Percentiles rank a stretch among this genome's conserved stretches.
Evolutionary conservation across 2,888 invertebrate species (phyloP).

Genomic region (Saturnia pavonia): DNA sequence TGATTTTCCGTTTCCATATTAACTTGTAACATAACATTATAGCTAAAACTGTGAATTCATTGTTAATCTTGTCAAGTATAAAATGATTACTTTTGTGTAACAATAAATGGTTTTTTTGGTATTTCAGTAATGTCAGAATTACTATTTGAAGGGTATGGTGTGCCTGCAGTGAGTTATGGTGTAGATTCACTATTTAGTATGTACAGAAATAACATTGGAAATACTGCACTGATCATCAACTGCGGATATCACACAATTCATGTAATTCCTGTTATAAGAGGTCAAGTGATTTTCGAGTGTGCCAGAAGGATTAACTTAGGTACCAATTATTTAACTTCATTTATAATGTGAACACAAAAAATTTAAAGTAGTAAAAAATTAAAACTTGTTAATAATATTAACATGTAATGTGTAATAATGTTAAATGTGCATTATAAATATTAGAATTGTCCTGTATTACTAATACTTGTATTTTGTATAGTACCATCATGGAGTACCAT

Average conservation of each 20-base stretch:
- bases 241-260: slow-evolving; percentile 95
- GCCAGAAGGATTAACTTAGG: slow-evolving; percentile 93
- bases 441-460: too few relatives aligned
- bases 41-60: background rate
- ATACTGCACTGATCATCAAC: slow-evolving; percentile 89
- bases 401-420: too few relatives aligned
- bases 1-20: too few relatives aligned
- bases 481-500: too few relatives aligned
- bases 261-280: slow-evolving; percentile 90
- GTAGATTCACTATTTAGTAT: slow-evolving; percentile 92
- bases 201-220: slow-evolving; percentile 82
- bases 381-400: too few relatives aligned
- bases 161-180: slow-evolving; percentile 93
- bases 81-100: background rate
- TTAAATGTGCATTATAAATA: too few relatives aligned
- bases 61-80: background rate
- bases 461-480: too few relatives aligned
- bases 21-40: too few relatives aligned
- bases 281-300: slow-evolving; percentile 85
- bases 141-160: slow-evolving; percentile 94
- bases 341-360: background rate
- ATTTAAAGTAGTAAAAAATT: too few relatives aligned
- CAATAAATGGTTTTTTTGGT: background rate
- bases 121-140: slow-evolving; percentile 94
- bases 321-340: slow-evolving; percentile 18